Evolutionary conservation across 2,113 vertebrate species (phyloP), one percentile per base, ranked within the genome.

Genomic region (Silurus asotus): DNA sequence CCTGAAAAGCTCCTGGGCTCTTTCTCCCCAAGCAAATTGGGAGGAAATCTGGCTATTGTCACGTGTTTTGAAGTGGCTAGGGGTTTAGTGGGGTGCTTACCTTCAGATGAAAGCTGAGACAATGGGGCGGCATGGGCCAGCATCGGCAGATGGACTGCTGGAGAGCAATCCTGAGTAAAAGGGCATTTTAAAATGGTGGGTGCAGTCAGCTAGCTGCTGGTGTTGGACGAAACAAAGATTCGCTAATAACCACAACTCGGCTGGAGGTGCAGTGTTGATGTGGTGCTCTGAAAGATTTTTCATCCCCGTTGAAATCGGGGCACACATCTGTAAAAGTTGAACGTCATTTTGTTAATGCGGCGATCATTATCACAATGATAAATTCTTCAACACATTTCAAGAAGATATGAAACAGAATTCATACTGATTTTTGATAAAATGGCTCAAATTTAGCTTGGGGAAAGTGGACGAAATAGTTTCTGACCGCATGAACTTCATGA

Each of bases 11-110:
- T 93, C 92, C 93, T 89, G 92, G 96, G 95, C 94, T 95, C 95
- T 96, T 94, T 95, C 92, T 96, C 94, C 94, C 58, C 92, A 90
- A 95, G 94, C 95, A 96, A 97, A 96, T 96, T 95, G 94, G 94
- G 91, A 95, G 96, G 96, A 96, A 95, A 95, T 96, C 95, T 96
- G 94, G 95, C 96, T 96, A 96, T 96, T 97, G 96, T 98, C 93
- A 92, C 89, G 91, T 93, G 91, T 92, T 95, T 93, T 96, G 95
- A 95, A 95, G 95, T 93, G 94, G 93, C 93, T 93, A 93, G 90
- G 89, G 92, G 85, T 89, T 92, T 92, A 91, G 92, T 89, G 95
- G 92, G 93, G 91, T 92, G 93, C 95, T 95, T 95, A 96, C 96
- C 96, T 97, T 95, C 94, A 94, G 95, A 94, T 91, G 91, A 92